phyloP scores from a whole-genome alignment of 2,888 invertebrate species.

The Cynaeus angustus region DNA sequence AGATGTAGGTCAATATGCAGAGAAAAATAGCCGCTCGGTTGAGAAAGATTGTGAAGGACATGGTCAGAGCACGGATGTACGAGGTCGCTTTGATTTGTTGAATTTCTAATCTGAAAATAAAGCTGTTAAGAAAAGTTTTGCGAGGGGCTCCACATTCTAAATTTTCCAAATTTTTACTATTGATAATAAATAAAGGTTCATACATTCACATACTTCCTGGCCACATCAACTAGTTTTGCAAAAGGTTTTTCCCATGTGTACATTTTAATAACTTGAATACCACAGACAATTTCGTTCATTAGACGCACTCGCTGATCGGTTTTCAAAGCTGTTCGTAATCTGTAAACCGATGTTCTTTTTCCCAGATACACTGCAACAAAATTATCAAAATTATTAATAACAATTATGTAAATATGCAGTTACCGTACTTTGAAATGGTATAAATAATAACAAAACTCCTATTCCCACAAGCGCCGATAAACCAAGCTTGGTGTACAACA shows the following conservation, averaged over 20 bases:
- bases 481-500: slow-evolving; percentile 76
- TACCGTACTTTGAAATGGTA: neutral
- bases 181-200: too few relatives aligned
- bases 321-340: slow-evolving; percentile 77
- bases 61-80: slow-evolving; percentile 81
- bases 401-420: neutral
- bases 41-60: slow-evolving; percentile 88
- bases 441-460: neutral
- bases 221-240: neutral
- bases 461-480: slow-evolving; percentile 68
- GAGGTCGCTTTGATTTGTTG: slow-evolving; percentile 64
- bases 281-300: slow-evolving; percentile 92
- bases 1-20: slow-evolving; percentile 83
- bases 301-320: slow-evolving; percentile 89
- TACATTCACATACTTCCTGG: too few relatives aligned
- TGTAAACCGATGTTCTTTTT: neutral
- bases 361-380: neutral
- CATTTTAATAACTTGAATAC: slow-evolving; percentile 95
- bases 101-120: neutral
- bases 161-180: too few relatives aligned
- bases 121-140: neutral
- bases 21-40: slow-evolving; percentile 88
- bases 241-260: slow-evolving; percentile 90
- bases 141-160: too few relatives aligned
- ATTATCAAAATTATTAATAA: too few relatives aligned